phyloP scores from a whole-genome alignment of 1,140 invertebrate species.

The Saccostrea echinata region DNA sequence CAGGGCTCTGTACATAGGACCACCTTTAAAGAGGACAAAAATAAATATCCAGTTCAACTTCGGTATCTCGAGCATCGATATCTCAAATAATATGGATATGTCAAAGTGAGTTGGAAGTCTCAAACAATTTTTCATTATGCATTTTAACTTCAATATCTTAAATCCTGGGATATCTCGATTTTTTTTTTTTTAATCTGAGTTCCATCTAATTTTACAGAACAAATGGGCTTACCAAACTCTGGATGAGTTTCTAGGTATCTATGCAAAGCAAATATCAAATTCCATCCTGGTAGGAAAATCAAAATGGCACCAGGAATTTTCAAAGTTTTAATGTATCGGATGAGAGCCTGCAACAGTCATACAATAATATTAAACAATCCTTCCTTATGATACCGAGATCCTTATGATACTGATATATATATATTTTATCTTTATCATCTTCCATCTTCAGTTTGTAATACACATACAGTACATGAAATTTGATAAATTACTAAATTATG shows the following conservation, averaged over 20 bases:
- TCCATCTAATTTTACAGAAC: not conserved
- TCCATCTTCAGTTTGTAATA: too few relatives aligned
- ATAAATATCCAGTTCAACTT: not conserved
- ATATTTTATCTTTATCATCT: too few relatives aligned
- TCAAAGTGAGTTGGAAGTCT: too few relatives aligned
- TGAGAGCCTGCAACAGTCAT: conserved; percentile 82
- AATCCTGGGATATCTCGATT: too few relatives aligned
- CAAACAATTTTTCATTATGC: too few relatives aligned
- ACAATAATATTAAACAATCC: not conserved
- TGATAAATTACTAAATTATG: not conserved
- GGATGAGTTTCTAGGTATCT: conserved; percentile 90
- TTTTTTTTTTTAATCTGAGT: too few relatives aligned
- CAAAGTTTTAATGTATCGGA: conserved; percentile 88
- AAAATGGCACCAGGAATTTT: conserved; percentile 85
- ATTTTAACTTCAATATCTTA: too few relatives aligned
- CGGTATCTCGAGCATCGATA: too few relatives aligned
- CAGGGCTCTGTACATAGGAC: conserved; percentile 73
- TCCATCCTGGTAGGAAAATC: conserved; percentile 80
- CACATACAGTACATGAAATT: not conserved
- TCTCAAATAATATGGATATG: too few relatives aligned
- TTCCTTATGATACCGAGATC: too few relatives aligned
- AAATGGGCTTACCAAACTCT: conserved; percentile 84
- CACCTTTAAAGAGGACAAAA: conserved; percentile 64
- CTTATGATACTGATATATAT: too few relatives aligned
- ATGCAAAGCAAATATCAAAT: conserved; percentile 93